These are phyloP conservation scores for Macrosiphum euphorbiae DNA, from an alignment of 2,888 invertebrate species.

Conservation along the genomic window DNA sequence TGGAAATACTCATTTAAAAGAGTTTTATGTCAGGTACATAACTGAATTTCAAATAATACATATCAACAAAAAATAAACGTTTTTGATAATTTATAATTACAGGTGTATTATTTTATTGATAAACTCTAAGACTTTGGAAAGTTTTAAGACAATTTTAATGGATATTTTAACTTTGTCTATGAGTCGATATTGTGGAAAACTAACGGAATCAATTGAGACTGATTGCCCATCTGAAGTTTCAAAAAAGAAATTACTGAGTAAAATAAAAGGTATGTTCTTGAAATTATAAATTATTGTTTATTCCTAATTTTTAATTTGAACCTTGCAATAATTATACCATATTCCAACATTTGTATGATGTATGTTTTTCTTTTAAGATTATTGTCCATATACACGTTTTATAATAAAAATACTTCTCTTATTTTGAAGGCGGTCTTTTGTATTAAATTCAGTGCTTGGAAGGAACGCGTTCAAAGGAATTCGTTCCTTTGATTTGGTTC, in stretches of 20 bases:
- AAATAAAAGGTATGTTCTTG: background rate
- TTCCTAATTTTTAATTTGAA: background rate
- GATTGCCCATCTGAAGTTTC: conserved; percentile 4
- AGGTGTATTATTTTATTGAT: background rate
- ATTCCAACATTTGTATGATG: background rate
- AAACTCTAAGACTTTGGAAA: background rate
- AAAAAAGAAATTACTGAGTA: background rate
- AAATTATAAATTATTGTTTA: background rate
- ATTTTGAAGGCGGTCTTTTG: too few species aligned
- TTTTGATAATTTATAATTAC: background rate
- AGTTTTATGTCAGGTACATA: conserved; percentile 5
- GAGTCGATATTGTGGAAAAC: background rate
- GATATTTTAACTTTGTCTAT: background rate
- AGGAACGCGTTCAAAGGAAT: too few species aligned
- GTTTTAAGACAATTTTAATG: background rate
- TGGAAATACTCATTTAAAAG: background rate
- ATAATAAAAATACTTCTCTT: too few species aligned
- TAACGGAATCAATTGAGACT: background rate
- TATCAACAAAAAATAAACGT: background rate
- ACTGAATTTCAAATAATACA: background rate
- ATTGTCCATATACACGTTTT: too few species aligned
- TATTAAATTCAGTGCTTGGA: too few species aligned
- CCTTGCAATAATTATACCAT: background rate
- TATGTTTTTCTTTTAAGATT: too few species aligned
- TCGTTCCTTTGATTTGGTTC: too few species aligned